Percentiles rank a stretch among this genome's conserved stretches.
phyloP scores from a whole-genome alignment of 2,113 vertebrate species.

The Phasianus colchicus region DNA sequence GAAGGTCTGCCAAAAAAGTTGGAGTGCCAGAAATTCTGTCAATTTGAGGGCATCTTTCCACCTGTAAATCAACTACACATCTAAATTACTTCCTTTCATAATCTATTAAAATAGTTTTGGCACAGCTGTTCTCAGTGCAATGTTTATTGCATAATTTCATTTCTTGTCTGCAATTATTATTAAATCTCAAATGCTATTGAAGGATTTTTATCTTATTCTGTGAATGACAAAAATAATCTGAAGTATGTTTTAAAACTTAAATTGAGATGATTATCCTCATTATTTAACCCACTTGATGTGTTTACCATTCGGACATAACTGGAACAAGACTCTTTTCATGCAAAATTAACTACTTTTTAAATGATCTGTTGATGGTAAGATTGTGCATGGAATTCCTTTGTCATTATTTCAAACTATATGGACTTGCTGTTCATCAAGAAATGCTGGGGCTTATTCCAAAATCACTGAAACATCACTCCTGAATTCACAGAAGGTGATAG shows the following conservation, averaged over 20 bases:
- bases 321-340: constrained; percentile 11
- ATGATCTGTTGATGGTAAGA: constrained; percentile 58
- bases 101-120: constrained; percentile 49
- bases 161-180: constrained; percentile 33
- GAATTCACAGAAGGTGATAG: constrained; percentile 35
- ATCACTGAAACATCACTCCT: constrained; percentile 51
- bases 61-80: constrained; percentile 60
- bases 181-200: constrained; percentile 33
- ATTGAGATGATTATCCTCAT: constrained; percentile 50
- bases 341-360: constrained; percentile 50
- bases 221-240: constrained; percentile 27
- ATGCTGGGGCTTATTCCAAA: constrained; percentile 40
- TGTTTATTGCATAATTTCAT: constrained; percentile 48
- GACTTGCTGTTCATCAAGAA: constrained; percentile 57
- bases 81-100: constrained; percentile 65
- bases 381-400: constrained; percentile 40
- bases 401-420: constrained; percentile 19
- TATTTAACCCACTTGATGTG: constrained; percentile 42
- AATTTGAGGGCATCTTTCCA: constrained; percentile 59
- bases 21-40: constrained; percentile 62
- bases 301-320: neutral
- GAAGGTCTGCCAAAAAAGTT: constrained; percentile 56
- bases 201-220: neutral
- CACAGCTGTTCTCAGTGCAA: constrained; percentile 43
- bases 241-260: constrained; percentile 20